These are phyloP conservation scores for Eleutherodactylus coqui DNA, from an alignment of 2,797 vertebrate genomes.

Conservation along the genomic window DNA sequence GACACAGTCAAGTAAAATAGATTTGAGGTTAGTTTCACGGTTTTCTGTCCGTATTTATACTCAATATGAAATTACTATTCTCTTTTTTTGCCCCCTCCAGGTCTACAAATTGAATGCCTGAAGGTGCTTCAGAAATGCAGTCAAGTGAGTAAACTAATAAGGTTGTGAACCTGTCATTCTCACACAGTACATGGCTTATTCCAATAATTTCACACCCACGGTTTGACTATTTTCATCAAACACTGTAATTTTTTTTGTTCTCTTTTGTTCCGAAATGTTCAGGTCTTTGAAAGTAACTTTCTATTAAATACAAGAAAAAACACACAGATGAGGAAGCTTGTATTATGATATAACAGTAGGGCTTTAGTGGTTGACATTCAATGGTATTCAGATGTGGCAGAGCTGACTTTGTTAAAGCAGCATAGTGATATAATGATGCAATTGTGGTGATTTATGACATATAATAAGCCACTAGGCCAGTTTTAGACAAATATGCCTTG, in stretches of 20 bases:
- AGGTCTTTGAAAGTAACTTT: constrained; percentile 13
- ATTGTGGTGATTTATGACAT: background rate
- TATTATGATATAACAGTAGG: background rate
- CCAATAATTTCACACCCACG: constrained; percentile 52
- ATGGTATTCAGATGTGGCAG: background rate
- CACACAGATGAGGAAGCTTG: background rate
- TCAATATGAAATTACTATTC: constrained; percentile 46
- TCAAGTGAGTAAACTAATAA: constrained; percentile 54
- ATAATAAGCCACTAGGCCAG: too few species aligned
- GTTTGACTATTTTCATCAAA: constrained; percentile 41
- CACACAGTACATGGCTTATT: constrained; percentile 51
- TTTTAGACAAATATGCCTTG: too few species aligned
- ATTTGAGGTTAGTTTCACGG: constrained; percentile 43
- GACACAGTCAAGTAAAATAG: constrained; percentile 46
- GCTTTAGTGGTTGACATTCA: background rate
- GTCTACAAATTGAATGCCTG: constrained; percentile 45
- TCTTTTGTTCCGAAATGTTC: constrained; percentile 14
- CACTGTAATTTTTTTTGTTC: constrained; percentile 22
- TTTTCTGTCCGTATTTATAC: constrained; percentile 44
- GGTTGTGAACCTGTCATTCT: constrained; percentile 54
- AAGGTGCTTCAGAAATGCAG: constrained; percentile 45
- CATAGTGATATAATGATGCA: background rate
- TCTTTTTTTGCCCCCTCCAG: constrained; percentile 37
- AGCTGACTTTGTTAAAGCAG: too few species aligned
- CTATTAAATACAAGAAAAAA: constrained; percentile 19